Base-by-base conservation (phyloP, 2,113 vertebrate genomes). In the Pongo abelii region DNA sequence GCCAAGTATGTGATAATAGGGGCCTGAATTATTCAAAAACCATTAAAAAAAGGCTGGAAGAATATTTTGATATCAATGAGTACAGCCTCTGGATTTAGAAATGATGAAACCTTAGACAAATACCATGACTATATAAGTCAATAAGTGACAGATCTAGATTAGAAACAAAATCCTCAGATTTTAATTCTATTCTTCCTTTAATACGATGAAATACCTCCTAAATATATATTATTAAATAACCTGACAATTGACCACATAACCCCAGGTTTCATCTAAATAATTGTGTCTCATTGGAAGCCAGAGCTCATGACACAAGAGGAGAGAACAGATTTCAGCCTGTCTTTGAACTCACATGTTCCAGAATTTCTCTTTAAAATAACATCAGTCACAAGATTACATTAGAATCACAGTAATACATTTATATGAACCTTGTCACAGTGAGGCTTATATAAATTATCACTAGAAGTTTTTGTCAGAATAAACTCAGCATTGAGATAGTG, bases 141-240 rank as follows among this genome's bases (percentile, higher is more conserved):
- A 38, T 50, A 32, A 35, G 4, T 23, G 25, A 16, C 30, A 52
- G 38, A 93, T 11, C n/a, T 64, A 86, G 43, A 64, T 23, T 48
- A 97, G 38, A 89, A 84, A 77, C 27, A 88, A 84, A 91, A 67
- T 70, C 20, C 18, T 84, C 40, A 95, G 32, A 72, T 92, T 72
- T 79, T 32, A 55, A 50, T 52, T 94, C 30, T 14, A 40, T 22
- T 75, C 59, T 10, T 43, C n/a, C 43, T 79, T 81, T 52, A 23
- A 81, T 57, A 91, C 50, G 30, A 43, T 46, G 25, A 84, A 87
- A 48, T 80, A 59, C 14, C 20, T 93, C 43, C 67, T 85, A 74
- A 52, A 11, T 78, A 23, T 16, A 43, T 4, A 32, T 61, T 79
- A 52, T 43, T 81, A 70, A 84, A 79, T 30, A 85, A 84, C 5